Base-by-base conservation (phyloP, 2,888 invertebrate species). In the Platycheirus rosarum region DNA sequence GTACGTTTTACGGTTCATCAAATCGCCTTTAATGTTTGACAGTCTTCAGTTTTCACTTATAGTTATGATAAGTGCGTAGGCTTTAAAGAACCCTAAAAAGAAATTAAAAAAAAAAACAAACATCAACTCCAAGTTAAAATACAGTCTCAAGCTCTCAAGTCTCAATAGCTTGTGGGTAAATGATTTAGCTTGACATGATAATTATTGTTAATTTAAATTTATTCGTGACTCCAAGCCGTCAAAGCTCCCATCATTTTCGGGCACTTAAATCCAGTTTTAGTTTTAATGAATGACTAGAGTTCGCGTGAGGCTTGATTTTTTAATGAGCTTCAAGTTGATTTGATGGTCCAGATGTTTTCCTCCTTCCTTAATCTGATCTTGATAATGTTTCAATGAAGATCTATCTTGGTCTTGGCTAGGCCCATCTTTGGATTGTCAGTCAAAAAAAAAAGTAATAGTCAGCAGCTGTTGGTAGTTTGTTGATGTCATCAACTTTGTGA, bases 241-340 rank as follows among this genome's bases (percentile, higher is more conserved):
- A 13, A 6, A n/a, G n/a, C n/a, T n/a, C 2, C 13, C 37, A 13
- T n/a, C 35, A 11, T n/a, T 35, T 35, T 2, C 2, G 4, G 5
- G n/a, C n/a, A 13, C 13, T 13, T 2, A 13, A 5, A 40, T n/a
- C 37, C 37, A 40, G 37, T 40, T 40, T 40, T 40, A 3, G 13
- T 13, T 40, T 40, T 40, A n/a, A 40, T 40, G 37, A 40, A 40
- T 40, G 37, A 13, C 37, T 13, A 40, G 4, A n/a, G 37, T 13
- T 40, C 37, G 37, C 37, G 37, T 40, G 37, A 40, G 13, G 37
- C 8, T 40, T 40, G 37, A n/a, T 40, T 40, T 40, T n/a, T 40
- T 3, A 40, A 40, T 40, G 37, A 40, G 37, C 13, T 40, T 40
- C 13, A 7, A 32, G 23, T 40, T 40, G 13, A 40, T 40, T 40